Evolutionary conservation across 2,797 vertebrate genomes (phyloP), one percentile per base, ranked within the genome.

Genomic region (Crocidura indochinensis): DNA sequence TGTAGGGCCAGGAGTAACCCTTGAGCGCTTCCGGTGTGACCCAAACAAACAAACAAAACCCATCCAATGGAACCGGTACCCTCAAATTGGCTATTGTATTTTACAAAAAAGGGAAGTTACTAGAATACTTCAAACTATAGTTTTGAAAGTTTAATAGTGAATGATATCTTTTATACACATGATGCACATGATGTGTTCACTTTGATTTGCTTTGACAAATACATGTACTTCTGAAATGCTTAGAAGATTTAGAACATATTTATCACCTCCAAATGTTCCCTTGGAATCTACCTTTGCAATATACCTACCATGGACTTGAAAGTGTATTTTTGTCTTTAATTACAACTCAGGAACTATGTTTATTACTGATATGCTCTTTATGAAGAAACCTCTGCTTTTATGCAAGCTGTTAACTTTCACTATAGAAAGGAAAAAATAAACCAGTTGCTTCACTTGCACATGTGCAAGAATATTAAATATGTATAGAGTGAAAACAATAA

Each of bases 381-480:
- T 20, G 68, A 14, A 10, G 90, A 85, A 76, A 56, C 47, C 29
- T n/a, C 10, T 65, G 0, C 81, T 80, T 88, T 82, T 44, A 22
- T 46, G 51, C 15, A 24, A 67, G 19, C 26, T 51, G 44, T 49
- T 69, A 62, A 19, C 60, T 60, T 46, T 87, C 4, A 72, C 44
- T 67, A n/a, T 60, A 46, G 67, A 20, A 88, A 26, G 64, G 75
- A 84, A 89, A 82, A 69, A 44, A 81, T 27, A 91, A 56, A 77
- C 62, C 62, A 64, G 51, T 6, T 27, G 8, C 10, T 64, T 74
- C 79, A 49, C 62, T 90, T 92, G 31, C n/a, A 51, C 15, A 4
- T 67, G 51, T 74, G 68, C n/a, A 80, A 47, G 27, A 73, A 24
- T 84, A 86, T 75, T 93, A 91, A 91, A 88, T 87, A 93, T 87